Conservation (phyloP, 2,113 vertebrate species). For the Callorhinus ursinus region DNA sequence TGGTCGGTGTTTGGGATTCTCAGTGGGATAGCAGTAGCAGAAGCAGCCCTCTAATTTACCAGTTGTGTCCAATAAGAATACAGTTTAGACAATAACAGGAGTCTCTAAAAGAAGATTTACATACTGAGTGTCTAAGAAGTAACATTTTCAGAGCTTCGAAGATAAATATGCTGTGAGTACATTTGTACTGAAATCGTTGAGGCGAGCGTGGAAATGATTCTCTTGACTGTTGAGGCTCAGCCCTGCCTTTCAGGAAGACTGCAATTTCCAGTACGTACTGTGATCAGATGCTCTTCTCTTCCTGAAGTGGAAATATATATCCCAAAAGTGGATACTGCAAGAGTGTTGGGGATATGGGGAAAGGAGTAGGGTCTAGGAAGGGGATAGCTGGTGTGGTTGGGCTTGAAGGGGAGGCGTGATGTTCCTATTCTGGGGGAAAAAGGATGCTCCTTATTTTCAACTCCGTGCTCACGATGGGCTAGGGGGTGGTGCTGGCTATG, state of each 20-base stretch:
- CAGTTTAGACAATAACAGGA: background rate
- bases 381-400: background rate
- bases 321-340: background rate
- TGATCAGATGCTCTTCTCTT: background rate
- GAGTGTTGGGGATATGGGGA: background rate
- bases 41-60: conserved; percentile 47
- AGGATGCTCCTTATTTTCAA: background rate
- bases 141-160: conserved; percentile 23
- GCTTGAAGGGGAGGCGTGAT: no score
- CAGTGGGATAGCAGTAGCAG: background rate
- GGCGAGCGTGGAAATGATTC: background rate
- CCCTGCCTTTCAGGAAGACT: background rate
- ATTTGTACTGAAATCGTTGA: background rate
- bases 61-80: conserved; percentile 55
- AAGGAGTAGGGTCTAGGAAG: background rate
- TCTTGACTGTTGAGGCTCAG: background rate
- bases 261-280: background rate
- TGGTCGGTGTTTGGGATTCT: conserved; percentile 24
- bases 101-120: conserved; percentile 56
- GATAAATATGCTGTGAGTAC: background rate
- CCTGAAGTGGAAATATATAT: background rate
- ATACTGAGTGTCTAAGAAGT: conserved; percentile 39
- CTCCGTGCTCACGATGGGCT: background rate
- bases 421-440: background rate
- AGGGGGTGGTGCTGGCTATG: background rate